phyloP scores from a whole-genome alignment of 2,113 vertebrate genomes.

The Cettia cetti region DNA sequence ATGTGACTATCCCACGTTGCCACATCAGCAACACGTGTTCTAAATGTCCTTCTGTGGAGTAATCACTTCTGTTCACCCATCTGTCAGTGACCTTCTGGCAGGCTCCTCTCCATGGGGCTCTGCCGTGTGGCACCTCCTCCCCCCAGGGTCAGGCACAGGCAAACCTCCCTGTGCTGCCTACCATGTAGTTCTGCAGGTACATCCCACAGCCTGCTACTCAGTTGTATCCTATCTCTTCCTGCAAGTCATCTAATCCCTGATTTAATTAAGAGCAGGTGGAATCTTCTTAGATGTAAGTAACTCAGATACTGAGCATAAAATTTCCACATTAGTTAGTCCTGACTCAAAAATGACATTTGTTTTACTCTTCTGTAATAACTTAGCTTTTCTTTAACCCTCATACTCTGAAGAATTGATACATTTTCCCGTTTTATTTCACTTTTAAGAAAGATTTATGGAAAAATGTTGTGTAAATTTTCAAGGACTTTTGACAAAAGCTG shows the following conservation, averaged over 20 bases:
- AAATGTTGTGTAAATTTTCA: not conserved
- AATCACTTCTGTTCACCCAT: fast-evolving
- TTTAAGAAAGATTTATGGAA: not conserved
- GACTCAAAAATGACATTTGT: not conserved
- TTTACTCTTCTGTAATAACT: not conserved
- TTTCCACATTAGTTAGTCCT: fast-evolving
- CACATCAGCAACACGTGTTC: fast-evolving
- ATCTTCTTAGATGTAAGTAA: not conserved
- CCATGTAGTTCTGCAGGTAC: fast-evolving
- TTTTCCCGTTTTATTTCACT: not conserved
- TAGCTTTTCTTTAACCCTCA: not conserved
- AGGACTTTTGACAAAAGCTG: not conserved
- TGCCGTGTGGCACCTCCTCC: fast-evolving
- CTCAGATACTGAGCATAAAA: not conserved
- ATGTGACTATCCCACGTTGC: fast-evolving
- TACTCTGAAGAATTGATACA: not conserved
- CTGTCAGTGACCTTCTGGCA: not conserved
- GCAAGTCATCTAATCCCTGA: not conserved
- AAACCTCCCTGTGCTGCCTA: not conserved
- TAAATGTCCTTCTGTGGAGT: not conserved
- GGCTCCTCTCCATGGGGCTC: fast-evolving
- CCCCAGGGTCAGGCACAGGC: fast-evolving
- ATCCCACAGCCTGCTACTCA: no score
- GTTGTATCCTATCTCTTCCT: not conserved
- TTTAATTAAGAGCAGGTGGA: not conserved